phyloP scores from a whole-genome alignment of 2,888 invertebrate species.

The Campaea margaritaria region DNA sequence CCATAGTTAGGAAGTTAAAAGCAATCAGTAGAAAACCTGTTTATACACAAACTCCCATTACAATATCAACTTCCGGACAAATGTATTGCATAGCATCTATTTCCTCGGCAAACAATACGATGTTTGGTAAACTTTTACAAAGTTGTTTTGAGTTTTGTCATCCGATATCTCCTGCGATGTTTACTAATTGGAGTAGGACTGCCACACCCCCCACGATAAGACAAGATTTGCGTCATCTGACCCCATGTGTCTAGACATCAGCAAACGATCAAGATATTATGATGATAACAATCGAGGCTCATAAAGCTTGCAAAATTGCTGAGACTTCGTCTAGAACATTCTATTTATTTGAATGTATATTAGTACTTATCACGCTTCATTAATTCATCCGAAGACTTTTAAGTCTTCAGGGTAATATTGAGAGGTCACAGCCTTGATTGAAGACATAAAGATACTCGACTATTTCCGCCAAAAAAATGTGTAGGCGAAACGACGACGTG shows the following conservation, averaged over 20 bases:
- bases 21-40: too few species aligned
- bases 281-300: not conserved
- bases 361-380: conserved; percentile 60
- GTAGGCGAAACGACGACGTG: conserved; percentile 38
- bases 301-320: not conserved
- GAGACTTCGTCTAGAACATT: conserved; percentile 1
- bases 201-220: conserved; percentile 42
- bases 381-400: conserved; percentile 44
- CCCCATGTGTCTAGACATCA: conserved; percentile 44
- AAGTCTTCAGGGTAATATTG: conserved; percentile 50
- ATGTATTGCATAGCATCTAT: conserved; percentile 9
- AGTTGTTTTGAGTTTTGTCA: conserved; percentile 46
- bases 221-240: conserved; percentile 44
- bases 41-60: too few species aligned
- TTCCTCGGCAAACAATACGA: not conserved
- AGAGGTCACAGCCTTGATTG: conserved; percentile 50
- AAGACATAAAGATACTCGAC: conserved; percentile 37
- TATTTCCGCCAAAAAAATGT: conserved; percentile 42
- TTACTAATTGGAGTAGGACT: conserved; percentile 44
- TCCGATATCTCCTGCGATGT: conserved; percentile 42
- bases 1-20: too few species aligned
- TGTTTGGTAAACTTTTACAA: conserved; percentile 20
- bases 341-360: not conserved
- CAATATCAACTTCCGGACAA: too few species aligned
- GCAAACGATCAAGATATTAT: conserved; percentile 27